Base-by-base conservation (phyloP, 2,888 invertebrate genomes). In the Himalopsyche anomala region DNA sequence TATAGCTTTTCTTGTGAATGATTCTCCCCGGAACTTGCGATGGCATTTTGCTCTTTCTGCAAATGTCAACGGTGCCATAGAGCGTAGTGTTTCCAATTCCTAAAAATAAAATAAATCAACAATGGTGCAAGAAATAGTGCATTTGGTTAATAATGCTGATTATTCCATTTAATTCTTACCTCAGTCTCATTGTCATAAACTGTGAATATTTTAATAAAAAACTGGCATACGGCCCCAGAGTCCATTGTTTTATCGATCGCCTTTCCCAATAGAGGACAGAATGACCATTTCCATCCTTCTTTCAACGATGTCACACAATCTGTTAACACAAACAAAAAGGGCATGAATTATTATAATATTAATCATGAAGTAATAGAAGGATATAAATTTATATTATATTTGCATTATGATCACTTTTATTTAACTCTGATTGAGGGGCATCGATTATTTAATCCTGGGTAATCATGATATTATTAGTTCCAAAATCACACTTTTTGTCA, bases 221-320 rank as follows among this genome's bases (percentile, higher is more conserved):
- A 93, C 51, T 94, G 94, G 5, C 95, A 94, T 9, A 93, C 91
- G 9, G 94, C 92, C 0, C 94, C 94, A 12, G 93, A 94, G 89
- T 95, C 94, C 88, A 95, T 93, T 17, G 91, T 90, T 90, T 94
- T 95, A 17, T 91, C 91, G 0, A 96, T 91, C 81, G 91, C 90
- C 17, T 91, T 87, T 19, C 95, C 94, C 38, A 97, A 91, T 84
- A 91, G 91, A 0, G 94, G 92, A 83, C 95, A 95, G 84, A 95
- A 93, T 15, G 95, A 93, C 93, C 95, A 95, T 91, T 97, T 97
- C 94, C 97, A 97, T 0, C 96, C 95, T 90, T 97, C 97, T 90
- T 98, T 98, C 0, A 96, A 90, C 0, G 95, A 92, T 28, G 94
- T 94, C 89, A 94, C 91, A 0, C 82, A 51, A n/a, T 89, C 92